Base-by-base conservation (phyloP, 2,113 vertebrate genomes). In the Romanogobio albipinnatus region DNA sequence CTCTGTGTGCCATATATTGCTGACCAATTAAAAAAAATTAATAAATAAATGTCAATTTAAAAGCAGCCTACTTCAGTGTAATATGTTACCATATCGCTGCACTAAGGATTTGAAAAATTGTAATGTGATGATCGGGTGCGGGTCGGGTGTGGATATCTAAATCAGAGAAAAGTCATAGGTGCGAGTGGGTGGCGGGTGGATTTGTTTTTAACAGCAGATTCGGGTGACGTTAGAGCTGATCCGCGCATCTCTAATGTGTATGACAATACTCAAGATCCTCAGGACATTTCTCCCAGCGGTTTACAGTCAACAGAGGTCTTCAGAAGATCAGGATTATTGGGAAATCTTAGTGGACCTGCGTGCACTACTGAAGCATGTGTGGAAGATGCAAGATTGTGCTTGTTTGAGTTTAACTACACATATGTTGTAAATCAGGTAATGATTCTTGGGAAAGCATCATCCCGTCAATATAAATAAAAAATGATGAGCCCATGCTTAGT, bases 311-410 rank as follows among this genome's bases (percentile, higher is more conserved):
- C 9, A 76, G 29, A 87, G 43, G 56, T 49, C 49, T 66, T 68
- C 24, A 75, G 70, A 64, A 62, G 77, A 33, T 79, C 76, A 11
- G 43, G 24, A 33, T 68, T 51, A 66, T 81, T 49, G 24, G 6
- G 26, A 66, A 81, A 81, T 66, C 24, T 68, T 33, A 45, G 15
- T 51, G 24, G 26, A 68, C 24, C 14, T 43, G 15, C 15, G 19
- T 68, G 43, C 26, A 68, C 15, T 62, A 45, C n/a, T 29, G n/a
- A 81, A 49, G 61, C 43, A 66, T 11, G 47, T 22, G 43, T 43
- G 24, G 15, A 77, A 5, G 19, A 22, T 13, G 19, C 47, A 43
- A 29, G 22, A 24, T 24, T 19, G 64, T 76, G 39, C 24, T 19
- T 36, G 17, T 26, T 22, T 59, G 19, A 64, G 47, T 24, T 14